phyloP scores from a whole-genome alignment of 1,140 invertebrate genomes.

The Cyphomyrmex costatus region DNA sequence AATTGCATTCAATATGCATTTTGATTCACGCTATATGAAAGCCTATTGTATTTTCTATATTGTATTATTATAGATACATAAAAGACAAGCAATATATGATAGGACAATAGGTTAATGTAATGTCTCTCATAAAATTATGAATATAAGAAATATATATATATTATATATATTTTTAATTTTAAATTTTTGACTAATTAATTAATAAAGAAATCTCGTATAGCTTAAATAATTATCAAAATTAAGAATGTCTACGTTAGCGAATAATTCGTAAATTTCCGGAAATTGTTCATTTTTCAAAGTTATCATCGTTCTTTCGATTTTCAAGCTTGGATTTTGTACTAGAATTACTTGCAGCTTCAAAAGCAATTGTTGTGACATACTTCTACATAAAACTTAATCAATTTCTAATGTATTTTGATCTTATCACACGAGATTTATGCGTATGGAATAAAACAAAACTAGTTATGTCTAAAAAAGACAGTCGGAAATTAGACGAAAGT shows the following conservation, averaged over 20 bases:
- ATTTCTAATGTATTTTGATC: neutral
- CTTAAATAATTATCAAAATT: neutral
- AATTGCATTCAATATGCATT: neutral
- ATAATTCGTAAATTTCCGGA: constrained; percentile 60
- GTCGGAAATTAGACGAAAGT: constrained; percentile 14
- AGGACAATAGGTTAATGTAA: neutral
- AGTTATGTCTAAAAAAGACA: constrained; percentile 12
- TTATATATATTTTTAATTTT: neutral
- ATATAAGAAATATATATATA: neutral
- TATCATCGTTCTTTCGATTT: constrained; percentile 51
- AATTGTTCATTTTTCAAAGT: constrained; percentile 65
- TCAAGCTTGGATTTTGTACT: constrained; percentile 73
- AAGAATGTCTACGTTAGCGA: constrained; percentile 61
- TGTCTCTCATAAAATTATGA: neutral
- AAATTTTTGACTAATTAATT: constrained; percentile 31
- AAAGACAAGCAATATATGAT: neutral
- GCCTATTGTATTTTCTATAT: neutral
- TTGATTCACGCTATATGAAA: constrained; percentile 5
- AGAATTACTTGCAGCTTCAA: constrained; percentile 65
- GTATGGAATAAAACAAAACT: neutral
- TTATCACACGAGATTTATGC: neutral
- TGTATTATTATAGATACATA: neutral
- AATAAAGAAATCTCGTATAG: neutral
- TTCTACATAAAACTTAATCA: neutral
- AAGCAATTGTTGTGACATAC: constrained; percentile 42